Evolutionary conservation across 2,888 invertebrate species (phyloP), one percentile per base, ranked within the genome.

Genomic region (Hybos culiciformis): DNA sequence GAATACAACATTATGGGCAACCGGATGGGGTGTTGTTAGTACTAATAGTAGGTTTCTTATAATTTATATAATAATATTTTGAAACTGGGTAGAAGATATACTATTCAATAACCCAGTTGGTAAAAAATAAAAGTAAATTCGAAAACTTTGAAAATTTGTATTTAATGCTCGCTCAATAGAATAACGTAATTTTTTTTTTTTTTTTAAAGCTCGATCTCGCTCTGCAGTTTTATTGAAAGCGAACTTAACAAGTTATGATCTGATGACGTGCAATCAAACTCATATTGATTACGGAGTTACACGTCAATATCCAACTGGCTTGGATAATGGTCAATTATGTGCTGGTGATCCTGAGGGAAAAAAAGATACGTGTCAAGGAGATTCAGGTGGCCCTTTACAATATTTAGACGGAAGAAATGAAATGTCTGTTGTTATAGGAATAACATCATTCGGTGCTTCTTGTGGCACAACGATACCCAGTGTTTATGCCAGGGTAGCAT

Each of bases 381-480:
- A 64, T 39, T 62, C 62, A 1, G 63, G 63, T 2, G 63, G 63
- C 1, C 63, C 63, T 2, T 43, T 63, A 26, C 53, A 56, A 33
- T 40, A 54, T 3, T 52, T 57, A 1, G 60, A 60, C 51, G 54
- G 57, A 44, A 50, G 48, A 4, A 48, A 37, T n/a, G 46, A 45
- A 11, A 43, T 53, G 4, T 61, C 53, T 39, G 54, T 49, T 20
- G 45, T 63, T 14, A 40, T 62, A 39, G 65, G 63, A 5, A 39
- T 65, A 2, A 56, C 62, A 29, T 58, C 59, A 5, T 51, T 59
- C 11, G 65, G 65, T 4, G 55, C 59, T 12, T 54, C 58, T 4
- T 63, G 63, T 49, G 60, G 55, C 8, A 53, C 56, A 1, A 41
- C 48, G 9, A 56, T 58, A 1, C 64, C 65, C 2, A 60, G 59